A percentile compares a stretch with the other conserved stretches of the same genome.
Conservation (phyloP, 2,888 invertebrate genomes). For the Endotricha flammealis region DNA sequence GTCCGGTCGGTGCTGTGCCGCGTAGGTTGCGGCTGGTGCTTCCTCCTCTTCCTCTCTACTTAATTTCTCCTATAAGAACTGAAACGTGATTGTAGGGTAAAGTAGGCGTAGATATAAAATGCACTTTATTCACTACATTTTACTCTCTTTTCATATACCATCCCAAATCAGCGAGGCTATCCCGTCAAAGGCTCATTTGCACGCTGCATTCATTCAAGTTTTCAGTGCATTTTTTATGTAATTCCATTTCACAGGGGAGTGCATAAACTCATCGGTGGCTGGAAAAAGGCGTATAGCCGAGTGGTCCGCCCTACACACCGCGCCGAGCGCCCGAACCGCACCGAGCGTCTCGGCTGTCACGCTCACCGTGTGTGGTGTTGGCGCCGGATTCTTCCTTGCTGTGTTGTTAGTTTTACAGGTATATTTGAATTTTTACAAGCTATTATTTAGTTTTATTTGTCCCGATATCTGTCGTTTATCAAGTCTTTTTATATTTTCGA, state of each 20-base stretch:
- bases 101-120: too few species aligned
- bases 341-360: constrained; percentile 55
- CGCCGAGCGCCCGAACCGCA: constrained; percentile 43
- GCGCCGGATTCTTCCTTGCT: constrained; percentile 77
- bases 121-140: too few species aligned
- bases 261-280: constrained; percentile 84
- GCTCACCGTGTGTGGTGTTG: constrained; percentile 59
- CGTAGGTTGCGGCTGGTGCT: too few species aligned
- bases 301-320: constrained; percentile 64
- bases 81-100: too few species aligned
- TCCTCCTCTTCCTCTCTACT: too few species aligned
- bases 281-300: constrained; percentile 85
- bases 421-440: constrained; percentile 22
- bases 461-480: too few species aligned
- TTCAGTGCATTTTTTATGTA: not conserved
- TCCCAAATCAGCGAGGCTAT: too few species aligned
- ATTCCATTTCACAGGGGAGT: constrained; percentile 77
- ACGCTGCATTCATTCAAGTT: not conserved
- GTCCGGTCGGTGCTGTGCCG: too few species aligned
- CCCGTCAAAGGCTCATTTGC: not conserved
- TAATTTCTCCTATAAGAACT: too few species aligned
- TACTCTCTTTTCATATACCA: too few species aligned
- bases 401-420: constrained; percentile 87
- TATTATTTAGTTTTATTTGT: too few species aligned
- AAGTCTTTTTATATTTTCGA: too few species aligned